These are phyloP conservation scores for Apamea crenata DNA, from an alignment of 2,888 invertebrate genomes.

Conservation along the genomic window DNA sequence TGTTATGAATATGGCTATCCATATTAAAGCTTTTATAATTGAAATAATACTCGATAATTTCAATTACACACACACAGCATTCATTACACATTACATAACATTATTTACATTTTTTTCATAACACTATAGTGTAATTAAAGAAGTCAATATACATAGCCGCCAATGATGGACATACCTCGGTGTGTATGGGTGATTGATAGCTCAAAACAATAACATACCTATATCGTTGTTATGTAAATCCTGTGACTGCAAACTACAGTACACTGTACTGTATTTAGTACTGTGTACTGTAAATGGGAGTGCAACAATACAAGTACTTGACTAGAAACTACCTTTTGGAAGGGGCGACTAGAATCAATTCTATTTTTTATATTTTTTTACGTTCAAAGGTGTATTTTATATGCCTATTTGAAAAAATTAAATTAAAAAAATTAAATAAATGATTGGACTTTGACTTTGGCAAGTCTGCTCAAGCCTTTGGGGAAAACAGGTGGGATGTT, in stretches of 20 bases:
- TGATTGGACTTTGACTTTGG: neutral
- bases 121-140: no score
- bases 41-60: no score
- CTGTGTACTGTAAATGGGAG: neutral
- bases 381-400: neutral
- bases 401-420: neutral
- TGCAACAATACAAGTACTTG: neutral
- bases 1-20: constrained; percentile 39
- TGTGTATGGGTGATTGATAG: neutral
- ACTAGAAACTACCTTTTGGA: neutral
- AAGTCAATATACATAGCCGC: neutral
- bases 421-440: no score
- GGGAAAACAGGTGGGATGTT: neutral
- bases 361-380: neutral
- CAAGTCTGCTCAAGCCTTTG: neutral
- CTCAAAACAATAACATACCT: neutral
- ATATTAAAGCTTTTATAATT: constrained; percentile 13
- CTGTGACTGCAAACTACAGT: neutral
- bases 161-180: neutral
- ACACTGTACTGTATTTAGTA: neutral
- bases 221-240: neutral
- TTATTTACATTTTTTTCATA: no score
- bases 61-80: no score
- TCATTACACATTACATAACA: no score
- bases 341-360: neutral